Evolutionary conservation across 2,113 vertebrate species (phyloP).

Genomic region (Hippoglossus stenolepis): DNA sequence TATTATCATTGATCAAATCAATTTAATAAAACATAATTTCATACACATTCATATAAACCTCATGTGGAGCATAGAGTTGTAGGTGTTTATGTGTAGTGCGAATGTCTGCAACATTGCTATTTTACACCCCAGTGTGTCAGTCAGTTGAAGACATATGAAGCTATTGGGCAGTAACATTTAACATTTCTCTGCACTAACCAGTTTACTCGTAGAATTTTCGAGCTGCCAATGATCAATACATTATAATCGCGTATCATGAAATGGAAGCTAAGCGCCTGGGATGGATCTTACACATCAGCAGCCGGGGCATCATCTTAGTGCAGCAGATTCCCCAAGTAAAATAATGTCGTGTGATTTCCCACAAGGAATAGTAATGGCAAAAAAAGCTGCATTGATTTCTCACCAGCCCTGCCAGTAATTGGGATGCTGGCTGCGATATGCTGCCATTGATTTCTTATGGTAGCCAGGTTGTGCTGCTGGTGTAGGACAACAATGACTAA

Average conservation of each 20-base stretch:
- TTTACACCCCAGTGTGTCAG: background rate
- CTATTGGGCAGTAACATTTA: slow-evolving; percentile 2
- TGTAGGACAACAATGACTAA: slow-evolving; percentile 81
- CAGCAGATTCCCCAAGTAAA: slow-evolving; percentile 47
- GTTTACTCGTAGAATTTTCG: slow-evolving; percentile 4
- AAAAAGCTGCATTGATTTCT: slow-evolving; percentile 79
- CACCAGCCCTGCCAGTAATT: slow-evolving; percentile 78
- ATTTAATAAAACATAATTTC: background rate
- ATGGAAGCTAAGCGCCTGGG: slow-evolving; percentile 10
- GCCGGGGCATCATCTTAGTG: slow-evolving; percentile 24
- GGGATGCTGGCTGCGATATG: slow-evolving; percentile 75
- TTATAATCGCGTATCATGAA: slow-evolving; percentile 25
- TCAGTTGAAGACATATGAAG: background rate
- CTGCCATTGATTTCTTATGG: slow-evolving; percentile 80
- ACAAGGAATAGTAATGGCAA: slow-evolving; percentile 74
- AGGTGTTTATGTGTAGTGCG: background rate
- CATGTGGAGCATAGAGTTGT: no score
- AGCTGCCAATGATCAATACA: slow-evolving; percentile 26
- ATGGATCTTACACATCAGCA: slow-evolving; percentile 36
- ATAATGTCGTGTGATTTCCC: slow-evolving; percentile 79
- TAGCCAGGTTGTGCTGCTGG: slow-evolving; percentile 72
- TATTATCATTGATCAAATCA: no score
- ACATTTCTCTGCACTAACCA: slow-evolving; percentile 30
- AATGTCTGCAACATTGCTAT: background rate
- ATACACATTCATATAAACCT: background rate